phyloP scores from a whole-genome alignment of 1,140 invertebrate species.

The Hypothenemus hampei region DNA sequence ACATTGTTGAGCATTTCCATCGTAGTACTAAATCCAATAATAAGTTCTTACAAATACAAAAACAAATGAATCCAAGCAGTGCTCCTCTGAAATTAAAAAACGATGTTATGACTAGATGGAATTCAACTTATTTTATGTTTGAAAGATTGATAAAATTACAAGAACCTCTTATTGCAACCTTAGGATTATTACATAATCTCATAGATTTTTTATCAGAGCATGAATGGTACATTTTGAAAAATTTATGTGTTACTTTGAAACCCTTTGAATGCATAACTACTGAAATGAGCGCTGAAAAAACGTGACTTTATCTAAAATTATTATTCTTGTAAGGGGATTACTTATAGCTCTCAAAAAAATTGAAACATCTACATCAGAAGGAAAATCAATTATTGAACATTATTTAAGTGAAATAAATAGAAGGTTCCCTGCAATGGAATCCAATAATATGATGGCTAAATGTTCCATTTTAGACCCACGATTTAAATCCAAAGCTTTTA shows the following conservation, averaged over 20 bases:
- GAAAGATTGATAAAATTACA: slow-evolving; percentile 30
- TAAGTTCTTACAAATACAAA: slow-evolving; percentile 24
- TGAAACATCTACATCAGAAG: neutral
- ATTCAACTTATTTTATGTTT: slow-evolving; percentile 33
- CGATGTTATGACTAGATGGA: slow-evolving; percentile 24
- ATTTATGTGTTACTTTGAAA: slow-evolving; percentile 8
- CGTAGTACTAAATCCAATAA: slow-evolving; percentile 13
- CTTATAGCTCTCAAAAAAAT: neutral
- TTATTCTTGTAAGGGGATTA: slow-evolving; percentile 10
- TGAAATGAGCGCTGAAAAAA: slow-evolving; percentile 35
- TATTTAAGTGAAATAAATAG: neutral
- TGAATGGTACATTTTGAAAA: slow-evolving; percentile 8
- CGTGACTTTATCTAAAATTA: slow-evolving; percentile 34
- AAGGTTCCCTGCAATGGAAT: neutral
- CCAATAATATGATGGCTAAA: slow-evolving; percentile 3
- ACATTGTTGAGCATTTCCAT: slow-evolving; percentile 29
- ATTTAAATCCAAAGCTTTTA: slow-evolving; percentile 10
- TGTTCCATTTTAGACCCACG: slow-evolving; percentile 3
- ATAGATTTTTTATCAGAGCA: neutral
- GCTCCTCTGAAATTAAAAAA: slow-evolving; percentile 29
- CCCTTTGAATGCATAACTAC: slow-evolving; percentile 38
- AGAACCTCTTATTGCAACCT: slow-evolving; percentile 21
- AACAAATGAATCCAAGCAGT: slow-evolving; percentile 21
- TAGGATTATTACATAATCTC: slow-evolving; percentile 12
- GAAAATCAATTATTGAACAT: neutral